A percentile compares a stretch with the other conserved stretches of the same genome.
These are phyloP conservation scores for Pteropus alecto DNA, from an alignment of 2,113 vertebrate species.

Conservation along the genomic window DNA sequence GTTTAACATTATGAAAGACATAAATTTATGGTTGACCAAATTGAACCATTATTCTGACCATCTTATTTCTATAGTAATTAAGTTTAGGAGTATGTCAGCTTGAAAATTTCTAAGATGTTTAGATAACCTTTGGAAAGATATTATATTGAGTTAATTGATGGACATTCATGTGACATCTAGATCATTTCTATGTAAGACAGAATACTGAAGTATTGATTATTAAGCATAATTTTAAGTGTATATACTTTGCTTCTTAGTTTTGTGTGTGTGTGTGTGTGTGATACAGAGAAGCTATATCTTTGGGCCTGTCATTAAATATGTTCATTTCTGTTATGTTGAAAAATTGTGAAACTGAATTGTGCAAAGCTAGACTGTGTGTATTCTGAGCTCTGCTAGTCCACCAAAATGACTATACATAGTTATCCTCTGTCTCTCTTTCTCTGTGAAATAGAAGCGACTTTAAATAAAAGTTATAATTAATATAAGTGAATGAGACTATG, in stretches of 20 bases:
- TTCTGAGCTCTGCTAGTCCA: not conserved
- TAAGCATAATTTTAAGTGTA: not conserved
- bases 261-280: not conserved
- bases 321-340: not conserved
- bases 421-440: not conserved
- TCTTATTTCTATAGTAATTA: not conserved
- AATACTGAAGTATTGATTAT: not conserved
- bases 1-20: not conserved
- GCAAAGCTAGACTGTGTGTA: not conserved
- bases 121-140: not conserved
- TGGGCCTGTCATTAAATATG: not conserved
- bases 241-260: not conserved
- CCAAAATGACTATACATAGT: not conserved
- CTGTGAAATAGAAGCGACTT: not conserved
- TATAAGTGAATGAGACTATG: not conserved
- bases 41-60: not conserved
- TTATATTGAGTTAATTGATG: not conserved
- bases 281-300: not conserved
- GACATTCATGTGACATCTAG: not conserved
- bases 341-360: not conserved
- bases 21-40: not conserved
- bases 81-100: not conserved
- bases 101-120: not conserved
- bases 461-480: not conserved
- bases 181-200: not conserved